A percentile compares a stretch with the other conserved stretches of the same genome.
These are phyloP conservation scores for Toxotes lorentzi DNA, from an alignment of 2,797 vertebrate species.

Conservation along the genomic window DNA sequence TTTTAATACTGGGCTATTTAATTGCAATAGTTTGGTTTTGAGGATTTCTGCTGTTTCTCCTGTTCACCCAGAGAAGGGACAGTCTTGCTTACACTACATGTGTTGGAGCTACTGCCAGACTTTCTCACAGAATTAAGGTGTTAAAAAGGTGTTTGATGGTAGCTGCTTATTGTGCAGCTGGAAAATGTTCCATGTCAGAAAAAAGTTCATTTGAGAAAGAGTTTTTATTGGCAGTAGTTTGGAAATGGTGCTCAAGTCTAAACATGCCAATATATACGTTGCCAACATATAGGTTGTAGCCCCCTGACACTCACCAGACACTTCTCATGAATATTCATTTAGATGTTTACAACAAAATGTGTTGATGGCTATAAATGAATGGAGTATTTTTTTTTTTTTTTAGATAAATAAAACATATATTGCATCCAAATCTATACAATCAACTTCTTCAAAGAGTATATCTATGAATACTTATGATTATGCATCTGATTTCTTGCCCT, in stretches of 20 bases:
- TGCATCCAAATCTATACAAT: neutral
- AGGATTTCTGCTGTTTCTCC: no score
- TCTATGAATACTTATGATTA: neutral
- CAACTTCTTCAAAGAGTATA: neutral
- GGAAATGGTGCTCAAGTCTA: neutral
- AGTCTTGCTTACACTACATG: neutral
- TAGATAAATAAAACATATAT: neutral
- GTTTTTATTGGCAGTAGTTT: conserved; percentile 10
- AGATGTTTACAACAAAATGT: conserved; percentile 1
- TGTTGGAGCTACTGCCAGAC: conserved; percentile 11
- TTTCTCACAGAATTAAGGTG: conserved; percentile 10
- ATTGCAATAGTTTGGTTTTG: no score
- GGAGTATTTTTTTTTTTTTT: neutral
- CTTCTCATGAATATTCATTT: conserved; percentile 36
- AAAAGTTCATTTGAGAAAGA: neutral
- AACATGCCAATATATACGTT: neutral
- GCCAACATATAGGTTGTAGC: neutral
- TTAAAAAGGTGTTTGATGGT: conserved; percentile 1
- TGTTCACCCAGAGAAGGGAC: no score
- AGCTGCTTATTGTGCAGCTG: conserved; percentile 21
- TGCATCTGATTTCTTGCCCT: neutral
- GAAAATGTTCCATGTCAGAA: neutral
- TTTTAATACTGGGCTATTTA: no score
- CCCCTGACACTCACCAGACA: conserved; percentile 34
- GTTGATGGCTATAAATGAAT: neutral